Conservation (phyloP, 2,888 invertebrate species). For the Brachylomia viminalis region DNA sequence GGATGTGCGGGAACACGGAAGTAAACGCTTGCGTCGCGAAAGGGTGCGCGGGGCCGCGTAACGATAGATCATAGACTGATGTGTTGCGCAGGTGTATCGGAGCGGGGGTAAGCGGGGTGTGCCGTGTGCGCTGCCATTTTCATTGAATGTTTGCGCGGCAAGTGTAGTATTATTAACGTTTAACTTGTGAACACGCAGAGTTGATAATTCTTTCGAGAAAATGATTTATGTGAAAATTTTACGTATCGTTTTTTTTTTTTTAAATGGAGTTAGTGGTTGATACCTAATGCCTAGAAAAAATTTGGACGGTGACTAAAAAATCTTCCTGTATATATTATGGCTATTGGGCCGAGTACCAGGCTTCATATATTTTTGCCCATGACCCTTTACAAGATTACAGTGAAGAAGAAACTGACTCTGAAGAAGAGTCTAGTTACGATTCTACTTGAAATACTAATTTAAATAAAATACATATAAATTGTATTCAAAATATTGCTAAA, state of each 20-base stretch:
- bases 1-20: not conserved
- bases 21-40: not conserved
- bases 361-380: too few relatives aligned
- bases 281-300: not conserved
- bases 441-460: too few relatives aligned
- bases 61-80: too few relatives aligned
- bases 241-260: not conserved
- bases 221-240: not conserved
- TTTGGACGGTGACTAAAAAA: not conserved
- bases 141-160: not conserved
- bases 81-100: not conserved
- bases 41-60: not conserved
- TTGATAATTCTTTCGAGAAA: not conserved
- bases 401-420: too few relatives aligned
- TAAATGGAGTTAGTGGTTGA: not conserved
- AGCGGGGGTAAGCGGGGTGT: not conserved
- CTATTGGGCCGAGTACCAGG: too few relatives aligned
- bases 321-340: not conserved
- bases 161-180: not conserved
- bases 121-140: constrained; percentile 42
- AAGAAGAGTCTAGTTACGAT: too few relatives aligned
- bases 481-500: too few relatives aligned
- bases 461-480: too few relatives aligned
- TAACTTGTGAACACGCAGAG: not conserved
- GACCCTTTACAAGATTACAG: too few relatives aligned